phyloP scores from a whole-genome alignment of 2,797 vertebrate genomes.

The Scarus forsteni region DNA sequence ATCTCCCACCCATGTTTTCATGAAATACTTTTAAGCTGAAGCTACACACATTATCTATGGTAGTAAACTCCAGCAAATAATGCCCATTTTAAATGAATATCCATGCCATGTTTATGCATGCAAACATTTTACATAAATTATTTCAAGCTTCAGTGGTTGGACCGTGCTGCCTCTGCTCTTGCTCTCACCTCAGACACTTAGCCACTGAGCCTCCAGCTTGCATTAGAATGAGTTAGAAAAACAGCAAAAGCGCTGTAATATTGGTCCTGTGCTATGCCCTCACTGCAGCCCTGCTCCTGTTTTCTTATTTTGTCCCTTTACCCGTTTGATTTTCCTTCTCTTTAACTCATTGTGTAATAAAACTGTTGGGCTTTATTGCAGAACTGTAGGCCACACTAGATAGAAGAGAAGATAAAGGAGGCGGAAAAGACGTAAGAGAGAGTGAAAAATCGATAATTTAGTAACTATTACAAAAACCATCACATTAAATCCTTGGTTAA shows the following conservation, averaged over 20 bases:
- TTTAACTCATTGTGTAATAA: constrained; percentile 45
- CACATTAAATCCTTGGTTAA: constrained; percentile 40
- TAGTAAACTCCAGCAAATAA: constrained; percentile 16
- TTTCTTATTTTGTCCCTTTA: constrained; percentile 12
- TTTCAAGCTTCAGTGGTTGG: constrained; percentile 30
- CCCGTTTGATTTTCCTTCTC: constrained; percentile 33
- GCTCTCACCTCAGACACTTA: constrained; percentile 32
- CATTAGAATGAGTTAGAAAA: constrained; percentile 35
- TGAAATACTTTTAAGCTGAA: constrained; percentile 24
- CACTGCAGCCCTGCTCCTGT: neutral
- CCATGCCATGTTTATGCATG: constrained; percentile 5
- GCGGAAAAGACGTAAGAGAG: constrained; percentile 25
- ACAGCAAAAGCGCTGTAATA: neutral
- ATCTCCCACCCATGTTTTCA: constrained; percentile 27
- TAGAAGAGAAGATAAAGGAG: constrained; percentile 46
- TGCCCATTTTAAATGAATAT: constrained; percentile 43
- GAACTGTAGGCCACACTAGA: constrained; percentile 28
- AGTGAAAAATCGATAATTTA: constrained; percentile 52
- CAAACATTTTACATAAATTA: constrained; percentile 5
- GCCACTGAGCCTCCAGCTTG: constrained; percentile 27
- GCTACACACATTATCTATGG: constrained; percentile 23
- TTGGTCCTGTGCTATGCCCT: constrained; percentile 15
- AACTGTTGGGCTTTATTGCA: constrained; percentile 45
- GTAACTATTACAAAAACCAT: constrained; percentile 42
- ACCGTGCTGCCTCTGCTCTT: constrained; percentile 31